Conservation (phyloP, 2,888 invertebrate species). For the Nasonovia ribisnigri region DNA sequence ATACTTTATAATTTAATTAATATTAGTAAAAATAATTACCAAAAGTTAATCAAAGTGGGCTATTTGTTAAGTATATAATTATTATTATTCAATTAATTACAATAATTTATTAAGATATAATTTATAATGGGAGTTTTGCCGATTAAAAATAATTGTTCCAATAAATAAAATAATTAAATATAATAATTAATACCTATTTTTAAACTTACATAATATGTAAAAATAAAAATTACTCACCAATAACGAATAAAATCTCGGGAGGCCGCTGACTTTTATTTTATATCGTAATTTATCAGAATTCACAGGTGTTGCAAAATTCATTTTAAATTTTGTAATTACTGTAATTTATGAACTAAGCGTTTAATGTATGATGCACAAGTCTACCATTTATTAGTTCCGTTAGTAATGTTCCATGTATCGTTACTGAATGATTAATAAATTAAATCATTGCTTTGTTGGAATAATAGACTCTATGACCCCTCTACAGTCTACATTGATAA, state of each 20-base stretch:
- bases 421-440: slow-evolving; percentile 44
- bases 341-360: background rate
- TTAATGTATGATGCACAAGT: background rate
- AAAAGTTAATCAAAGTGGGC: background rate
- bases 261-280: slow-evolving; percentile 71
- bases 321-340: background rate
- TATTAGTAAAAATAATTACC: background rate
- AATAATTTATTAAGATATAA: background rate
- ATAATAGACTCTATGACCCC: slow-evolving; percentile 55
- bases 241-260: slow-evolving; percentile 71
- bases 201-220: background rate
- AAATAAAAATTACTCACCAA: slow-evolving; percentile 68
- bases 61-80: background rate
- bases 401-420: slow-evolving; percentile 15
- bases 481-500: background rate
- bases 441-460: slow-evolving; percentile 46
- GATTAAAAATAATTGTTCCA: background rate
- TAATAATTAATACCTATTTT: background rate
- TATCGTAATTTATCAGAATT: slow-evolving; percentile 57
- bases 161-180: background rate
- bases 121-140: background rate
- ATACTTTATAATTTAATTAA: background rate
- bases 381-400: slow-evolving; percentile 7
- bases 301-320: slow-evolving; percentile 40
- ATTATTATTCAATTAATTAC: background rate